Base-by-base conservation (phyloP, 2,797 vertebrate species). In the Crocodylus rhombifer region DNA sequence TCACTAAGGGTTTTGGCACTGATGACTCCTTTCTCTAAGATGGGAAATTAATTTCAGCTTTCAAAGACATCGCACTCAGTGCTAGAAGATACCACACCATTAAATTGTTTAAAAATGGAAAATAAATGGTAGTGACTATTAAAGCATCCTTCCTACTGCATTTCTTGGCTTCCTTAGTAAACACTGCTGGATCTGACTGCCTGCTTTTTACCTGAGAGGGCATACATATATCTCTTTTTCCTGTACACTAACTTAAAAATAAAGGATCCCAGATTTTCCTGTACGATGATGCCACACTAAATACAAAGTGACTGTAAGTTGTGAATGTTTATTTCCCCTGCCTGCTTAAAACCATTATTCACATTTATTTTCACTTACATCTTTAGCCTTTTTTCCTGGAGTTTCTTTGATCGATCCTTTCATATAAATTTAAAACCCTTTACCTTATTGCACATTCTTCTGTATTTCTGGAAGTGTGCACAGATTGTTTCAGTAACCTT, bases 41-140 rank as follows among this genome's bases (percentile, higher is more conserved):
- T 86, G 77, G 88, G 88, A 95, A 96, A 95, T 95, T 89, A 92
- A 75, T 94, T 91, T 97, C 86, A 87, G 64, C 30, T 82, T 14
- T 86, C 58, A 86, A 76, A 91, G 33, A 51, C 26, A 77, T 10
- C 74, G 69, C 71, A 61, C 26, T 80, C 23, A 3, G 60, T 65
- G 21, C 26, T 79, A 23, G 69, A 90, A 42, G 63, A 80, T 85
- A 80, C 88, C 1, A 3, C 79, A 77, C 73, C 51, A 64, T 26
- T 28, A 76, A 84, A 84, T 76, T 4, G 2, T 82, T 65, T 36
- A 51, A 75, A 84, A 56, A 55, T 90, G 80, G n/a, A 60, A 76
- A 71, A 74, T 80, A 67, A 90, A 90, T 89, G 33, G 82, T 33
- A 76, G 56, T 73, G 86, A 58, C 63, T 87, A 26, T 73, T 89